A percentile compares a stretch with the other conserved stretches of the same genome.
phyloP scores from a whole-genome alignment of 2,797 vertebrate genomes.

The Tachyglossus aculeatus region DNA sequence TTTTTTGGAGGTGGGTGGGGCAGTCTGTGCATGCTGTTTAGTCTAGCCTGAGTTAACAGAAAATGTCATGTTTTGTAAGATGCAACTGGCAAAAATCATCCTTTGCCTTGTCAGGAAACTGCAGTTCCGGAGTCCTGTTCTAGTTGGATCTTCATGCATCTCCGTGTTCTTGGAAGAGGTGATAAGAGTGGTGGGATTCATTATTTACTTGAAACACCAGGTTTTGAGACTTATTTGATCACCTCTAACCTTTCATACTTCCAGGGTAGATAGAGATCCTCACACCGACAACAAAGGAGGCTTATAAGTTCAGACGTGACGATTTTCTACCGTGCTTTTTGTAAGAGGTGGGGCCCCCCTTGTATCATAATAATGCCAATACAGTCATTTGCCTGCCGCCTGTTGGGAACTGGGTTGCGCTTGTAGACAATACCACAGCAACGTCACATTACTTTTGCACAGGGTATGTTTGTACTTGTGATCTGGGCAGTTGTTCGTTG shows the following conservation, averaged over 20 bases:
- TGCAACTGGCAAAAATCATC: constrained; percentile 4
- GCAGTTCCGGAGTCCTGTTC: background rate
- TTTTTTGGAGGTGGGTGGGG: no score
- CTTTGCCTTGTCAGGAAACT: background rate
- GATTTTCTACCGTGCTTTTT: no score
- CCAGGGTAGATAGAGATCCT: background rate
- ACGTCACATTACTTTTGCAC: background rate
- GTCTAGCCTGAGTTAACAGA: constrained; percentile 6
- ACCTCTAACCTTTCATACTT: background rate
- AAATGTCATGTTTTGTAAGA: constrained; percentile 24
- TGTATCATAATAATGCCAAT: no score
- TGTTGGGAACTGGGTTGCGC: background rate
- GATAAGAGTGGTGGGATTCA: background rate
- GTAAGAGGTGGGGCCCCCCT: no score
- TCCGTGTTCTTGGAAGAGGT: background rate
- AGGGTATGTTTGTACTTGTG: background rate
- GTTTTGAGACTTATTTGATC: background rate
- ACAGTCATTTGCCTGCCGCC: no score
- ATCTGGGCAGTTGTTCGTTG: background rate
- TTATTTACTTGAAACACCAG: background rate
- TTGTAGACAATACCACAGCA: background rate
- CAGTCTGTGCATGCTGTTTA: background rate
- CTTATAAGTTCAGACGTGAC: no score
- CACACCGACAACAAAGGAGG: background rate
- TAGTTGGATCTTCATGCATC: background rate